Percentiles rank a stretch among this genome's conserved stretches.
phyloP scores from a whole-genome alignment of 1,140 invertebrate species.

The Leguminivora glycinivorella region DNA sequence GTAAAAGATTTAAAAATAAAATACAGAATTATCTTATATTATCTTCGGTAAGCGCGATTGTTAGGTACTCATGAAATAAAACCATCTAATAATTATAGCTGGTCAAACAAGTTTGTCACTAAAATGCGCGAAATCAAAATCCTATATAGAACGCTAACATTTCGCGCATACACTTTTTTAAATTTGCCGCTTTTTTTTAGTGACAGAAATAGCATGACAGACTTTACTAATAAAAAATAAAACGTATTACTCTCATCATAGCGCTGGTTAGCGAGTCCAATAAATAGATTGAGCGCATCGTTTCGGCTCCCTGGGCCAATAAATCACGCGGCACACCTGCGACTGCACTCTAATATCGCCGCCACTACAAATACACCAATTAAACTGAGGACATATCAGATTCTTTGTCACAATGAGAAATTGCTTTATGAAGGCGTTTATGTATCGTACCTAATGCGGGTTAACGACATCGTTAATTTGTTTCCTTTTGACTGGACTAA shows the following conservation, averaged over 20 bases:
- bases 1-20: too few relatives aligned
- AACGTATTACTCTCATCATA: conserved; percentile 7
- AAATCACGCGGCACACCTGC: conserved; percentile 64
- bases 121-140: too few relatives aligned
- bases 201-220: too few relatives aligned
- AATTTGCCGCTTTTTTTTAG: too few relatives aligned
- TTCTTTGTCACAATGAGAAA: conserved; percentile 28
- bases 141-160: too few relatives aligned
- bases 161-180: too few relatives aligned
- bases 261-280: conserved; percentile 35
- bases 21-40: too few relatives aligned
- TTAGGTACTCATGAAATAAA: too few relatives aligned
- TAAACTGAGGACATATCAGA: conserved; percentile 21
- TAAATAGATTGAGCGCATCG: conserved; percentile 40
- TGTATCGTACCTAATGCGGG: not conserved
- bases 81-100: too few relatives aligned
- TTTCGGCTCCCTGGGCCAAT: conserved; percentile 44
- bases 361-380: conserved; percentile 22
- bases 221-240: not conserved
- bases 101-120: too few relatives aligned
- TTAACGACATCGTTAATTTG: not conserved
- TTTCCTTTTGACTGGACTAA: too few relatives aligned
- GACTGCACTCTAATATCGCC: conserved; percentile 47
- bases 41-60: too few relatives aligned
- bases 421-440: conserved; percentile 1